These are phyloP conservation scores for Drosophila paramelanica DNA, from an alignment of 2,888 invertebrate species.

Conservation along the genomic window DNA sequence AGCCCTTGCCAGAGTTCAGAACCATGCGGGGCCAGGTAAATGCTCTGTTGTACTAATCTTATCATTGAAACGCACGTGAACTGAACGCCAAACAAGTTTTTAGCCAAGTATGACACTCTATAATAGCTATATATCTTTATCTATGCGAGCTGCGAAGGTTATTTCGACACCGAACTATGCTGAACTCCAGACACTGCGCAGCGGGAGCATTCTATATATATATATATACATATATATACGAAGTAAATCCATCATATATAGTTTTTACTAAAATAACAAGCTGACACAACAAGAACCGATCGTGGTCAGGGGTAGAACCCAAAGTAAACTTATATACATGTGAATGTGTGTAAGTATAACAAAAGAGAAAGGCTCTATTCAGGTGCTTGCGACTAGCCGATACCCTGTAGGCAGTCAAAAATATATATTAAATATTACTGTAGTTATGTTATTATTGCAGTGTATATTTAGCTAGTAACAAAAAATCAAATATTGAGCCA, in stretches of 20 bases:
- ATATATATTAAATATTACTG: no score
- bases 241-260: constrained; percentile 1
- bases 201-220: constrained; percentile 19
- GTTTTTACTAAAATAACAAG: constrained; percentile 36
- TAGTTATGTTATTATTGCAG: no score
- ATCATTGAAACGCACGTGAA: constrained; percentile 73
- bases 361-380: neutral
- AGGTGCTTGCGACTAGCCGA: neutral
- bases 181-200: constrained; percentile 37
- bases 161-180: constrained; percentile 28
- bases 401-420: neutral
- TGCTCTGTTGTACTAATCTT: constrained; percentile 54
- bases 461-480: no score
- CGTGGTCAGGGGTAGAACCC: constrained; percentile 16
- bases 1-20: constrained; percentile 72
- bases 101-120: constrained; percentile 32
- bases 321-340: constrained; percentile 9
- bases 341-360: neutral
- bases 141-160: constrained; percentile 45
- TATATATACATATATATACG: no score
- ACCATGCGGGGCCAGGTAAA: constrained; percentile 27
- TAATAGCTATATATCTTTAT: constrained; percentile 38
- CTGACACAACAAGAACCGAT: constrained; percentile 11
- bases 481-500: neutral
- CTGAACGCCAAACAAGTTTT: constrained; percentile 56